Evolutionary conservation across 2,888 invertebrate species (phyloP), one percentile per base, ranked within the genome.

Genomic region (Pediacus dermestoides): DNA sequence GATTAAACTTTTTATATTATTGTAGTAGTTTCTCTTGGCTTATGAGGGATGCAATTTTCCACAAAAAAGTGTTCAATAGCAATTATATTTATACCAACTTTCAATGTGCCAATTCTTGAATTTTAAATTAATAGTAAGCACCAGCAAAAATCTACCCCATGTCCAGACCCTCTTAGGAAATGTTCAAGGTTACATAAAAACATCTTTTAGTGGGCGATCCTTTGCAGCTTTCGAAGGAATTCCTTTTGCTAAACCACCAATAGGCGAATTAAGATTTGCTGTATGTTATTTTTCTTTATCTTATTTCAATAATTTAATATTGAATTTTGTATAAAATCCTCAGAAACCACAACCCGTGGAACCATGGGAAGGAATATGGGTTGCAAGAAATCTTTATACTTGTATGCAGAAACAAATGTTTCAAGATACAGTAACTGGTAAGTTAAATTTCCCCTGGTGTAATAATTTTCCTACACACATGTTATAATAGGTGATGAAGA

Each of bases 321-420:
- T 15, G 12, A 25, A n/a, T n/a, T 15, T 14, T 16, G 7, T n/a
- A 11, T 21, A 6, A 8, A 18, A 6, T 18, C 8, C 14, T 10
- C 52, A 78, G 77, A 74, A 76, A 50, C 75, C 80, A 0, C 71
- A 74, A 48, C 71, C 72, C 11, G 43, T 72, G 49, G 74, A 75
- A 52, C 73, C 76, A 37, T 82, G 81, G 81, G 28, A 66, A 0
- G 81, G 80, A 0, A 72, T 75, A 0, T 78, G 80, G 76, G 77
- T 81, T 54, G 88, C 85, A 1, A 78, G 79, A 0, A 50, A 57
- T 53, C n/a, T 64, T 46, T 46, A 55, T 57, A 49, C 62, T 57
- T 60, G 65, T 57, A 37, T 68, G 40, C 61, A 64, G 34, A 54
- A 6, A 6, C 4, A 18, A 6, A 6, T 18, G 4, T 8, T 18